Conservation (phyloP, 92 coral and sea anemone species). For the Paragorgia papillata region DNA sequence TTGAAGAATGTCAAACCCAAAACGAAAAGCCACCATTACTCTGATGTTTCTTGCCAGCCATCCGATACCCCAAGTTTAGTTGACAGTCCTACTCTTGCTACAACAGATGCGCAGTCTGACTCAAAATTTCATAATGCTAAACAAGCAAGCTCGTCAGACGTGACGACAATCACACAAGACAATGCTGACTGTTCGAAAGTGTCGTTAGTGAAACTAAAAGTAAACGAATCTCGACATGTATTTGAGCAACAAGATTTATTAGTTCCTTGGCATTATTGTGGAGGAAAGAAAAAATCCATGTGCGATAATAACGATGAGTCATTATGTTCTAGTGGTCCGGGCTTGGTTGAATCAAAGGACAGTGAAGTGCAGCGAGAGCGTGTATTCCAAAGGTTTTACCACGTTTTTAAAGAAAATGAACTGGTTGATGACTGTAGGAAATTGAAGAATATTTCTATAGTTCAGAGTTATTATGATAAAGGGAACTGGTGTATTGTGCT, state of each 20-base stretch:
- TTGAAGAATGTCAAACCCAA: conserved; percentile 56
- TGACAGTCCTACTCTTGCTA: not conserved
- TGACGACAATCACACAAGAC: not conserved
- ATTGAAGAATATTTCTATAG: conserved; percentile 60
- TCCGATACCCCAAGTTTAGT: not conserved
- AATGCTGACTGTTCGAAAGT: not conserved
- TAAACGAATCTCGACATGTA: conserved; percentile 68
- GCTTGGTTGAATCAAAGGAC: not conserved
- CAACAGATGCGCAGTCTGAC: not conserved
- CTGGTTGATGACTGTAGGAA: conserved; percentile 71
- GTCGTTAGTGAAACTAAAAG: conserved; percentile 36
- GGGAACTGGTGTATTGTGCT: conserved; percentile 97
- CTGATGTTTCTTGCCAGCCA: not conserved
- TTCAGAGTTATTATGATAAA: conserved; percentile 76
- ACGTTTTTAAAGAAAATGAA: conserved; percentile 91
- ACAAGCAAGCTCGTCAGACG: not conserved
- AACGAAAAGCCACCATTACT: not conserved
- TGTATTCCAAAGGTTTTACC: conserved; percentile 94
- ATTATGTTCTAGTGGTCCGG: not conserved
- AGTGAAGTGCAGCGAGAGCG: conserved; percentile 26
- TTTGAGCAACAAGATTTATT: conserved; percentile 92
- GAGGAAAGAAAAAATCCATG: conserved; percentile 20
- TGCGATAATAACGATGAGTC: not conserved
- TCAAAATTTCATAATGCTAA: not conserved
- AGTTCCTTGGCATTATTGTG: conserved; percentile 86